Percentiles rank a stretch among this genome's conserved stretches.
phyloP scores from a whole-genome alignment of 2,113 vertebrate species.

The Tachysurus fulvidraco region DNA sequence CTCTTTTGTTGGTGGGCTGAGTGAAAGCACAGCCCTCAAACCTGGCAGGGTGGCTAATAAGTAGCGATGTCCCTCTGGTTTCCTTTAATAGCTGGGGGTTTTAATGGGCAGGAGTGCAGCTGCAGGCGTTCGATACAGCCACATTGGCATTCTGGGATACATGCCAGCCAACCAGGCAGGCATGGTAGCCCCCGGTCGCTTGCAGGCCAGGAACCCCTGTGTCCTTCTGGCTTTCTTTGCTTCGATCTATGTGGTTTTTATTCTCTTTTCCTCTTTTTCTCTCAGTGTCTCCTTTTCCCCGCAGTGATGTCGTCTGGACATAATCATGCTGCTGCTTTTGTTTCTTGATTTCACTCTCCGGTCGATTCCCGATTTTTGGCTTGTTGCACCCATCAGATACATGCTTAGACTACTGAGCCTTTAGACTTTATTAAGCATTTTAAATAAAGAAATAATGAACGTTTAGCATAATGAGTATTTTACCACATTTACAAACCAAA shows the following conservation, averaged over 20 bases:
- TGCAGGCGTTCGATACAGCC: constrained; percentile 59
- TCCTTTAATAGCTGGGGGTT: constrained; percentile 63
- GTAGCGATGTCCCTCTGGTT: constrained; percentile 54
- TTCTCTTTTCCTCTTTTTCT: neutral
- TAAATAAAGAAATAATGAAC: neutral
- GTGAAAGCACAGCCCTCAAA: constrained; percentile 51
- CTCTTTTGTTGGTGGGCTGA: constrained; percentile 42
- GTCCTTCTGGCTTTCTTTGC: constrained; percentile 18
- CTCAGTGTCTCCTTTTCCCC: neutral
- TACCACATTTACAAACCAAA: neutral
- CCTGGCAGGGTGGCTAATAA: constrained; percentile 61
- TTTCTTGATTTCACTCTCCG: neutral
- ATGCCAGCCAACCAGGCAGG: constrained; percentile 61
- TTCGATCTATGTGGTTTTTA: constrained; percentile 14
- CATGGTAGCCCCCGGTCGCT: constrained; percentile 40
- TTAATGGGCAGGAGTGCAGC: constrained; percentile 69
- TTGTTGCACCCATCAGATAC: neutral
- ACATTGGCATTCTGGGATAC: constrained; percentile 63
- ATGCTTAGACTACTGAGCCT: neutral
- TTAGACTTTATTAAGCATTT: neutral
- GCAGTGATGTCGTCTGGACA: constrained; percentile 9
- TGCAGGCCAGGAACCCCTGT: constrained; percentile 32
- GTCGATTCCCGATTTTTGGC: neutral
- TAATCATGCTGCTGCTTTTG: constrained; percentile 4
- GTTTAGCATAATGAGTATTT: neutral